phyloP scores from a whole-genome alignment of 2,113 vertebrate genomes.

The Syngnathus floridae region DNA sequence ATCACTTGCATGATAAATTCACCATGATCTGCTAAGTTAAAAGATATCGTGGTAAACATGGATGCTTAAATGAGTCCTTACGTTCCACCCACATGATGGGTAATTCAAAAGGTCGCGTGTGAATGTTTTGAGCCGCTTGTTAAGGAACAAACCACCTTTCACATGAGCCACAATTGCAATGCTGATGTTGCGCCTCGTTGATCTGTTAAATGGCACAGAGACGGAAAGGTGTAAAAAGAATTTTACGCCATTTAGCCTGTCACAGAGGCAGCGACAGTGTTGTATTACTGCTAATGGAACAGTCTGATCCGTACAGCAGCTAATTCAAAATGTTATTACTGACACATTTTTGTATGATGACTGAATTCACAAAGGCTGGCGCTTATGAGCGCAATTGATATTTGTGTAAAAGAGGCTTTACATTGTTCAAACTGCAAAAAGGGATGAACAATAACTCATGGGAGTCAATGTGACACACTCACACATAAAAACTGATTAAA shows the following conservation, averaged over 20 bases:
- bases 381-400: neutral
- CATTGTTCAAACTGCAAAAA: neutral
- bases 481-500: slow-evolving; percentile 8
- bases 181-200: neutral
- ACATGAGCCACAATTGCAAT: neutral
- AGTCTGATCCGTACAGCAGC: neutral
- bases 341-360: slow-evolving; percentile 1
- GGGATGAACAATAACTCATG: slow-evolving; percentile 16
- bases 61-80: slow-evolving; percentile 29
- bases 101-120: slow-evolving; percentile 47
- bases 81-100: slow-evolving; percentile 49
- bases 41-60: slow-evolving; percentile 22
- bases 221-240: neutral
- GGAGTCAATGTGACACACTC: slow-evolving; percentile 3
- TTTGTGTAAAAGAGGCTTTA: neutral
- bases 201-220: neutral
- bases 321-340: slow-evolving; percentile 5
- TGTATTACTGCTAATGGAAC: neutral
- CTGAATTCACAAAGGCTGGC: neutral
- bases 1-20: slow-evolving; percentile 42
- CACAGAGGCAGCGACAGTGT: neutral
- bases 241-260: neutral
- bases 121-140: slow-evolving; percentile 33
- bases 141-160: neutral
- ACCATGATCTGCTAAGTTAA: slow-evolving; percentile 21